Conservation (phyloP, 2,113 vertebrate species). For the Colinus virginianus region DNA sequence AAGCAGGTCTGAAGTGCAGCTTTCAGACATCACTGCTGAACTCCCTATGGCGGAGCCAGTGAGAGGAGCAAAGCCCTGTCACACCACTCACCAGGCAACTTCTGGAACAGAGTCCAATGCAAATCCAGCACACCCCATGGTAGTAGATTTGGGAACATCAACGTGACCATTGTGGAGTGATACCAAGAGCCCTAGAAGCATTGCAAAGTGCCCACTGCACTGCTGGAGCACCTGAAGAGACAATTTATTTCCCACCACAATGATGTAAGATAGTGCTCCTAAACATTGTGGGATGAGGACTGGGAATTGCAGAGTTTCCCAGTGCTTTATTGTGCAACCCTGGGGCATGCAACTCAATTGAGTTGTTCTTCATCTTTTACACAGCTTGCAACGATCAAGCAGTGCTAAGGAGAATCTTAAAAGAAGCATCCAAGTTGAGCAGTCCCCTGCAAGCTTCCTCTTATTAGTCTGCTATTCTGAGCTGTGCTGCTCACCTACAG, state of each 20-base stretch:
- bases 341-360: not conserved
- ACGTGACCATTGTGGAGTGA: rapidly evolving
- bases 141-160: not conserved
- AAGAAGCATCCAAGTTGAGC: not conserved
- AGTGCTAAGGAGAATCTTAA: not conserved
- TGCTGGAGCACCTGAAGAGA: not conserved
- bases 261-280: rapidly evolving
- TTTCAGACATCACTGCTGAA: not conserved
- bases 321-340: rapidly evolving
- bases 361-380: not conserved
- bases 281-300: rapidly evolving
- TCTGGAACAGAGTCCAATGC: rapidly evolving
- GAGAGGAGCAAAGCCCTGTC: not conserved
- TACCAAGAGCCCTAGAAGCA: not conserved
- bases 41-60: not conserved
- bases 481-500: not conserved
- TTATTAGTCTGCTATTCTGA: not conserved
- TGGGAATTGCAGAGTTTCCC: not conserved
- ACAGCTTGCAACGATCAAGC: rapidly evolving
- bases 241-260: not conserved
- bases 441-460: not conserved
- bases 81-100: rapidly evolving
- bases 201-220: not conserved
- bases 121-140: not conserved
- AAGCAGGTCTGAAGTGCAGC: not conserved